Evolutionary conservation across 2,113 vertebrate genomes (phyloP).

Genomic region (Catharus bicknelli): DNA sequence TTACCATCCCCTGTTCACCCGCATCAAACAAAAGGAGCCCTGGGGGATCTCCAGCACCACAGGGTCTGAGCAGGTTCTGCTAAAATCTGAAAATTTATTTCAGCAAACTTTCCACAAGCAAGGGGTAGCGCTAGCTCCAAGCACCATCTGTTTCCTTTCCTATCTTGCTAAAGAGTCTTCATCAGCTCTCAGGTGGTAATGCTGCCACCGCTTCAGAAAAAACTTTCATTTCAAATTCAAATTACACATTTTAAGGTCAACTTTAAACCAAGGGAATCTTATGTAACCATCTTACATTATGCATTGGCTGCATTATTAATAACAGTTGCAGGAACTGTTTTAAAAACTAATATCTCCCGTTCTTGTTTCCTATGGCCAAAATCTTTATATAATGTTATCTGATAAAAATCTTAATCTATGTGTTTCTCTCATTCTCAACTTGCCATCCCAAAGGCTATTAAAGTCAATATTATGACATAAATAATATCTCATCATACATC

Average conservation of each 20-base stretch:
- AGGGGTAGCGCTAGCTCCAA: not conserved
- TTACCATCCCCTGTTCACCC: not conserved
- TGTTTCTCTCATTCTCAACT: not conserved
- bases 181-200: not conserved
- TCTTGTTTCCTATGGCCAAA: not conserved
- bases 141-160: not conserved
- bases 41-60: rapidly evolving
- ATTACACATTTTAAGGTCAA: not conserved
- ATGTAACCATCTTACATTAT: not conserved
- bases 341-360: not conserved
- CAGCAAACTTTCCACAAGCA: not conserved
- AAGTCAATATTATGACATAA: not conserved
- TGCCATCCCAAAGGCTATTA: not conserved
- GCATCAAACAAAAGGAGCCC: not conserved
- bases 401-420: not conserved
- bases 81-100: not conserved
- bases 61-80: not conserved
- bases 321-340: not conserved
- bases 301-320: not conserved
- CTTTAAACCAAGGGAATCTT: not conserved
- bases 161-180: not conserved
- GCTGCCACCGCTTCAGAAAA: not conserved
- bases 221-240: not conserved
- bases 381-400: not conserved
- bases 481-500: not conserved